These are phyloP conservation scores for Calidris pygmaea DNA, from an alignment of 2,113 vertebrate species.

Conservation along the genomic window DNA sequence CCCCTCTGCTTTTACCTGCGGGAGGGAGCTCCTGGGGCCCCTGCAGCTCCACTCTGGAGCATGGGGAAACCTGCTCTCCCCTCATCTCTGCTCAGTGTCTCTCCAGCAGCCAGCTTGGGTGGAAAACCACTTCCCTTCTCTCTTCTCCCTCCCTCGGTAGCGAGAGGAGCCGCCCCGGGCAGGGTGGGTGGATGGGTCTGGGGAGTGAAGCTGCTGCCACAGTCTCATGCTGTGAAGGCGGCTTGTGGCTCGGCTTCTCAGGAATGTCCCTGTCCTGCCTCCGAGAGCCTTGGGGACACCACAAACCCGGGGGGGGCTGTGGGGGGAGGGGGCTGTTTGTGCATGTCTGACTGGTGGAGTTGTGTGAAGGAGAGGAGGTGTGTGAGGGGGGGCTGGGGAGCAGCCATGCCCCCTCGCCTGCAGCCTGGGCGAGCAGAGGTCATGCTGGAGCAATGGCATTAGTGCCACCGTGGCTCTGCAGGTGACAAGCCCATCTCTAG, in stretches of 20 bases:
- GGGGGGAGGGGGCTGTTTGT: too few relatives aligned
- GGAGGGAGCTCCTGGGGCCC: not conserved
- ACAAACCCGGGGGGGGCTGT: too few relatives aligned
- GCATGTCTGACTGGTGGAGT: not conserved
- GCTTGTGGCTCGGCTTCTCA: not conserved
- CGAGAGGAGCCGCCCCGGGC: rapidly evolving
- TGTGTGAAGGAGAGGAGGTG: not conserved
- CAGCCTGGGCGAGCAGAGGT: rapidly evolving
- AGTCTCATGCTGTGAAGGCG: rapidly evolving
- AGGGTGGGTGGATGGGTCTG: not conserved
- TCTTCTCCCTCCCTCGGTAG: rapidly evolving
- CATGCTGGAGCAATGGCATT: not conserved
- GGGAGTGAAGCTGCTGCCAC: not conserved
- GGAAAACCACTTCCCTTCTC: not conserved
- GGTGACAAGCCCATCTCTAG: not conserved
- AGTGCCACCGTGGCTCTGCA: rapidly evolving
- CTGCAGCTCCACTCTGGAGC: not conserved
- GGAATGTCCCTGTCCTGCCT: not conserved
- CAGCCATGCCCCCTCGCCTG: rapidly evolving
- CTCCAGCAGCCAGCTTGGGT: not conserved
- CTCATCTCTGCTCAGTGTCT: not conserved
- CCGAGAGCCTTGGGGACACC: not conserved
- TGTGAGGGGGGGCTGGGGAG: not conserved
- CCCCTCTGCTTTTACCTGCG: not conserved
- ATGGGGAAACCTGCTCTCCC: not conserved